phyloP scores from a whole-genome alignment of 2,113 vertebrate genomes.

The Fukomys damarensis region DNA sequence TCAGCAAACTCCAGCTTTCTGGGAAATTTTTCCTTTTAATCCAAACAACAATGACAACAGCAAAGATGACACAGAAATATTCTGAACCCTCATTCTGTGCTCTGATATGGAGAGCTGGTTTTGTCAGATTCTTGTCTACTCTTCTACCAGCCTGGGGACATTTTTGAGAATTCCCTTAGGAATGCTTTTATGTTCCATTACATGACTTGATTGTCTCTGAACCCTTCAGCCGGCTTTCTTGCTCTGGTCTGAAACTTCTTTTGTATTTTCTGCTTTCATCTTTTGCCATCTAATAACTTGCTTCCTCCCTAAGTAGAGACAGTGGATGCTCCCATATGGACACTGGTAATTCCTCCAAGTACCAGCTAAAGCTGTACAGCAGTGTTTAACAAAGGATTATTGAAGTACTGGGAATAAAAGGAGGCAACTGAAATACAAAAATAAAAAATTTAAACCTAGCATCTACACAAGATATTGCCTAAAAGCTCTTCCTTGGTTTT shows the following conservation, averaged over 20 bases:
- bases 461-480: background rate
- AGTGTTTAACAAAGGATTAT: background rate
- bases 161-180: background rate
- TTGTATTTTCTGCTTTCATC: background rate
- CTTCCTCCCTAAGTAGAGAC: background rate
- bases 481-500: background rate
- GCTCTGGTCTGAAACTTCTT: background rate
- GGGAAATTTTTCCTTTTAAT: background rate
- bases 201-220: background rate
- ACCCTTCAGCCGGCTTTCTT: background rate
- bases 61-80: background rate
- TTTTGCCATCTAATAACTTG: conserved; percentile 22
- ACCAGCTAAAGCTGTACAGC: background rate
- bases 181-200: background rate
- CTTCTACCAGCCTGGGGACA: background rate
- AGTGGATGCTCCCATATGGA: background rate
- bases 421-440: conserved; percentile 5
- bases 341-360: background rate
- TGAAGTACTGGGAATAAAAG: background rate
- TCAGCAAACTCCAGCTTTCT: background rate
- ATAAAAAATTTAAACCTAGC: background rate
- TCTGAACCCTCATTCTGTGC: background rate
- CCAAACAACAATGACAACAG: background rate
- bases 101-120: background rate
- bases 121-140: background rate